Evolutionary conservation across 2,888 invertebrate species (phyloP).

Genomic region (Cylloceria caligata): DNA sequence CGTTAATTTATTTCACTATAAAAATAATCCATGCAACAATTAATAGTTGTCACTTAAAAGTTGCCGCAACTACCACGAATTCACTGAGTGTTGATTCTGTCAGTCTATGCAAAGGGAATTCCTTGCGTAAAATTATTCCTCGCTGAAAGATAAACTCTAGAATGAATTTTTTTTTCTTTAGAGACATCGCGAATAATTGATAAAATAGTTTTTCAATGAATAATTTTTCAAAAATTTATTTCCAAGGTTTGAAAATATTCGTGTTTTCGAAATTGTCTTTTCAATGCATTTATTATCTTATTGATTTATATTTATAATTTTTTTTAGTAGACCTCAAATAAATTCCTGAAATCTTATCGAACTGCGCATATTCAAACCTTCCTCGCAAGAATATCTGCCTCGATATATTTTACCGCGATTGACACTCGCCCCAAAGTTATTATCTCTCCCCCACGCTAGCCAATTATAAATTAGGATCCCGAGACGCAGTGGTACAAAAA

Average conservation of each 20-base stretch:
- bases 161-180: background rate
- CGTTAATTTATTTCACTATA: no score
- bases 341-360: conserved; percentile 28
- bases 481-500: conserved; percentile 43
- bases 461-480: conserved; percentile 72
- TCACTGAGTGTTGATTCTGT: no score
- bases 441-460: conserved; percentile 60
- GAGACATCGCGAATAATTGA: background rate
- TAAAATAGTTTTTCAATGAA: background rate
- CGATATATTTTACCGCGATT: conserved; percentile 68
- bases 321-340: background rate
- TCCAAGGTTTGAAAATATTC: background rate
- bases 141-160: background rate
- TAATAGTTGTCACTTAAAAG: no score
- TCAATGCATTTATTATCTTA: background rate
- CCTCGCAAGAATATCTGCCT: conserved; percentile 2
- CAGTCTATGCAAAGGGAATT: background rate
- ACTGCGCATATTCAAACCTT: conserved; percentile 1
- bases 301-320: background rate
- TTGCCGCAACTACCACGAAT: no score
- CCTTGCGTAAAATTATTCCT: background rate
- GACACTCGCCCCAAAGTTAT: conserved; percentile 68
- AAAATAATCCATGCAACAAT: no score
- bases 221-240: background rate
- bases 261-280: background rate